Evolutionary conservation across 1,140 invertebrate genomes (phyloP), one percentile per base, ranked within the genome.

Genomic region (Patella vulgata): DNA sequence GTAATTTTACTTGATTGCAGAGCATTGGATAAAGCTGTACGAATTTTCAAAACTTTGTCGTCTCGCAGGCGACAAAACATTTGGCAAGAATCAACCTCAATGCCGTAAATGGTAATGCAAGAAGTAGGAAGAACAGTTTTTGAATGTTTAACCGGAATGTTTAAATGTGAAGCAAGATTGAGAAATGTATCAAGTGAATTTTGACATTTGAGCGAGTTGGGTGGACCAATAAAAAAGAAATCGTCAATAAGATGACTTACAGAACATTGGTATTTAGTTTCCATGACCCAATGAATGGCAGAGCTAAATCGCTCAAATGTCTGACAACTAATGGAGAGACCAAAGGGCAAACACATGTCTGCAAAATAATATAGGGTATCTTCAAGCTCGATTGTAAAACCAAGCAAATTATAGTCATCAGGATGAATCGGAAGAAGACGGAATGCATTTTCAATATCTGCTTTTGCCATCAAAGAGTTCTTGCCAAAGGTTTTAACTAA

Each of bases 311-410:
- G n/a, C n/a, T n/a, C n/a, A n/a, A n/a, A n/a, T n/a, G n/a, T n/a
- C n/a, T n/a, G n/a, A n/a, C n/a, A n/a, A n/a, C n/a, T n/a, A n/a
- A n/a, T n/a, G n/a, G n/a, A n/a, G n/a, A 43, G 53, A 3, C 63
- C 66, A 48, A 72, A 63, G 14, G 63, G 68, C n/a, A 72, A 23
- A 57, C 53, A 66, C 3, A 31, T 52, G 28, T 66, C 70, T 36
- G 46, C 63, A 31, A 60, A 69, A 44, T 43, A 70, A n/a, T 46
- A 25, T 5, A n/a, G n/a, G 5, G 9, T 6, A 47, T 6, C 25
- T 6, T n/a, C 9, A 47, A 47, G n/a, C 19, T n/a, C 19, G 25
- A 25, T 47, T 21, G 6, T 47, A n/a, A 5, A 5, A 5, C 5
- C n/a, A 25, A n/a, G 9, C 9, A 47, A 47, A 25, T 9, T n/a